These are phyloP conservation scores for Drosophila tristis DNA, from an alignment of 1,140 invertebrate genomes.

Conservation along the genomic window DNA sequence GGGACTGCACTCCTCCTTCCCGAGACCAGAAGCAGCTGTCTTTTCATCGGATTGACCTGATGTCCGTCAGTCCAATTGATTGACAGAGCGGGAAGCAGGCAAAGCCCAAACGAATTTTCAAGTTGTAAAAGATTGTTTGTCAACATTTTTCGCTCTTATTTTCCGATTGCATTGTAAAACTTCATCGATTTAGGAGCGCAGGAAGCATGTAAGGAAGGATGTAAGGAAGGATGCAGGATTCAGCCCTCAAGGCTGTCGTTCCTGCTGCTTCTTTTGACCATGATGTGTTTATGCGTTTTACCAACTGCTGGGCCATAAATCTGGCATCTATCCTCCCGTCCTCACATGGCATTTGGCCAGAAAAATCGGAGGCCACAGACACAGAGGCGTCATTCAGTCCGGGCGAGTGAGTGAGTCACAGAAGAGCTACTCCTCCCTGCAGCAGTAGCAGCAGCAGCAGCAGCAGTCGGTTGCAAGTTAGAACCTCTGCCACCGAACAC, in stretches of 20 bases:
- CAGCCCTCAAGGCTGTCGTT: conserved; percentile 20
- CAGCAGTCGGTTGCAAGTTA: conserved; percentile 35
- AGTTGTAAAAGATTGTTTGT: conserved; percentile 35
- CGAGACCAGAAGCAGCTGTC: neutral
- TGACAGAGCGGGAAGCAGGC: conserved; percentile 22
- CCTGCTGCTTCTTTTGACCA: conserved; percentile 13
- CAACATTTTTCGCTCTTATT: neutral
- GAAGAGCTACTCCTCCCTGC: neutral
- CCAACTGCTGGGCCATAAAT: conserved; percentile 63
- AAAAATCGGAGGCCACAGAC: conserved; percentile 29
- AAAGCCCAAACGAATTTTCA: conserved; percentile 14
- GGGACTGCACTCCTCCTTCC: neutral
- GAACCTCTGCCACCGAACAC: conserved; percentile 31
- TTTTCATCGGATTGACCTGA: conserved; percentile 16
- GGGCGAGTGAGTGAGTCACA: conserved; percentile 1
- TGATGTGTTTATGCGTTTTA: conserved; percentile 67
- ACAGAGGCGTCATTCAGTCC: conserved; percentile 47
- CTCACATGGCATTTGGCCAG: conserved; percentile 55
- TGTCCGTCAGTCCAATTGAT: conserved; percentile 33
- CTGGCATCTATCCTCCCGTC: conserved; percentile 16
- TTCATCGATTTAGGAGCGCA: conserved; percentile 27
- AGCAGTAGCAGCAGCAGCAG: conserved; percentile 1
- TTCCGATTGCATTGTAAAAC: conserved; percentile 32
- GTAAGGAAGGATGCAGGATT: too few species aligned
- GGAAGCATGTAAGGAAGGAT: too few species aligned